Base-by-base conservation (phyloP, 23 tunicate species). In the Phallusia fumigata region DNA sequence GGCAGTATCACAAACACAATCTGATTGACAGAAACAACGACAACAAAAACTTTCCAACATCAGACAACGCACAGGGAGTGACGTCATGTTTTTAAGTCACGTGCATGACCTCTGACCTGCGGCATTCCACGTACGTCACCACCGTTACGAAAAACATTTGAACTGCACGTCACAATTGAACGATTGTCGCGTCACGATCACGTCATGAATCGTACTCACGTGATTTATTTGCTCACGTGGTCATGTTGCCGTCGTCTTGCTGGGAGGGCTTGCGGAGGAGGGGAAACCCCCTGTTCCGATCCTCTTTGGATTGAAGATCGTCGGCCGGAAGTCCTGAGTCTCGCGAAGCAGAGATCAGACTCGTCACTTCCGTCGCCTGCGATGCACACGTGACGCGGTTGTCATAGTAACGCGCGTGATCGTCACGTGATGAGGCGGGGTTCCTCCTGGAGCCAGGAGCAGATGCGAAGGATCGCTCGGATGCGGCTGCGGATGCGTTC, bases 261-360 rank as follows among this genome's bases (percentile, higher is more conserved):
- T 58, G 8, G 11, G 69, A 58, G 16, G 69, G 69, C 13, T 58
- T 58, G 69, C 28, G 28, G 28, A 58, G 69, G 16, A 58, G 69
- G 13, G 28, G 69, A 58, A 24, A 58, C 3, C 13, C 69, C 69
- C 28, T 24, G 28, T 58, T 58, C 69, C 69, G 69, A 16, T 58
- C 69, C 3, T 58, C 11, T 22, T 16, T 22, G 28, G 28, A 24
- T 3, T 58, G 69, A 58, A 58, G 69, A 24, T 82, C 87, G 74
- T 88, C 92, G 30, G 30, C 64, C 33, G 92, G 92, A 76, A 82
- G 79, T 31, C 92, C 92, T 0, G 87, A 83, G 83, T 88, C 92
- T 19, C 92, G 84, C 33, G 92, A 88, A 33, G 74, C 82, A 2
- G 84, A 30, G 51, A 52, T 80, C 64, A n/a, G 83, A 35, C 26